A percentile compares a stretch with the other conserved stretches of the same genome.
phyloP scores from a whole-genome alignment of 1,140 invertebrate species.

The Solen grandis region DNA sequence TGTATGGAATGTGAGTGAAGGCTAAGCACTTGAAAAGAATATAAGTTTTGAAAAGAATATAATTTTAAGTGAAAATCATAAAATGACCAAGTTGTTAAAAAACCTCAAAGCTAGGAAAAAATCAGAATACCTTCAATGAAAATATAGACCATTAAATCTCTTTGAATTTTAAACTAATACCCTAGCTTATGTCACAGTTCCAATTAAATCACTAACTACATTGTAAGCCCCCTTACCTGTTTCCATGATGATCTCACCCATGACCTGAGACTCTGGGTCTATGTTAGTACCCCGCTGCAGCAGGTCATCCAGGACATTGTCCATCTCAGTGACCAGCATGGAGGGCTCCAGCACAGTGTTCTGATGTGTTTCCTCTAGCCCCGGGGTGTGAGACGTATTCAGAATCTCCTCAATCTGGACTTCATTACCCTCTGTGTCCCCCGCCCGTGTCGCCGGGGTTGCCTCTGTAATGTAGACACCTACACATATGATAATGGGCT shows the following conservation, averaged over 20 bases:
- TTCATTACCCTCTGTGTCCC: conserved; percentile 11
- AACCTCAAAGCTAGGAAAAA: too few species aligned
- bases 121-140: too few species aligned
- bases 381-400: conserved; percentile 18
- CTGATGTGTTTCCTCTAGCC: conserved; percentile 48
- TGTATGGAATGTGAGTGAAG: too few species aligned
- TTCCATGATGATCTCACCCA: conserved; percentile 79
- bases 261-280: conserved; percentile 71
- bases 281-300: conserved; percentile 82
- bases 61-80: too few species aligned
- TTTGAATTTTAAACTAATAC: too few species aligned
- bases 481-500: too few species aligned
- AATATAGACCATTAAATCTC: too few species aligned
- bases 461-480: not conserved
- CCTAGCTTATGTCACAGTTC: too few species aligned
- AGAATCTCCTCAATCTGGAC: conserved; percentile 41
- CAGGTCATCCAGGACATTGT: conserved; percentile 87
- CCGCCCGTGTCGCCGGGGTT: not conserved
- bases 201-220: too few species aligned
- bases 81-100: too few species aligned
- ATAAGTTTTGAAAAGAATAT: too few species aligned
- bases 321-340: conserved; percentile 80
- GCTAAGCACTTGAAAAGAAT: too few species aligned
- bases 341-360: conserved; percentile 27
- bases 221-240: conserved; percentile 71